Evolutionary conservation across 2,113 vertebrate genomes (phyloP).

Genomic region (Machaerirhynchus nigripectus): DNA sequence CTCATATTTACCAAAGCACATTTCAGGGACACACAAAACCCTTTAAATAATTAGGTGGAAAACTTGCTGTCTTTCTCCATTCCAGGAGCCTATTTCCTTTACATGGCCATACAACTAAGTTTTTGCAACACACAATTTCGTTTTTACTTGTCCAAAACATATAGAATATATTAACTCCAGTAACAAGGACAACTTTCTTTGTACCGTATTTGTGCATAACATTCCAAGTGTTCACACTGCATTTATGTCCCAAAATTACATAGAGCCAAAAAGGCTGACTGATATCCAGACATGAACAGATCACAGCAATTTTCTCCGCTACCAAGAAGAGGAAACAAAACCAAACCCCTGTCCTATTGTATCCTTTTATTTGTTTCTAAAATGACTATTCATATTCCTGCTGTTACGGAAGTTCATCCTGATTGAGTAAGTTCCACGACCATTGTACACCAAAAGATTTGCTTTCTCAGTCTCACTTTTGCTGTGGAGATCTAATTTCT

Average conservation of each 20-base stretch:
- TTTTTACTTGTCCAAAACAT: not conserved
- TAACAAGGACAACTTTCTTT: not conserved
- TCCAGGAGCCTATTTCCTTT: not conserved
- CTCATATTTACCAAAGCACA: not conserved
- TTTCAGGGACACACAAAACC: not conserved
- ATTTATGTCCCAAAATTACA: not conserved
- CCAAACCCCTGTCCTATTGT: no score
- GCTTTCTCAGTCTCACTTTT: not conserved
- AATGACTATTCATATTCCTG: not conserved
- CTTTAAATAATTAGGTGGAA: constrained; percentile 2
- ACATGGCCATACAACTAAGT: not conserved
- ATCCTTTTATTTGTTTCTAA: not conserved
- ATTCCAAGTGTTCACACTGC: not conserved
- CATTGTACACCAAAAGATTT: not conserved
- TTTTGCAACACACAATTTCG: not conserved
- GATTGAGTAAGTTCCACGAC: not conserved
- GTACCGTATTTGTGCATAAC: not conserved
- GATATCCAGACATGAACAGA: not conserved
- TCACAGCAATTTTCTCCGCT: not conserved
- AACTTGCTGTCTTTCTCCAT: not conserved
- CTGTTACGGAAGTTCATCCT: not conserved
- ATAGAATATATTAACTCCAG: not conserved
- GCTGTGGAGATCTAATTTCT: not conserved
- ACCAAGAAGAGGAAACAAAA: not conserved
- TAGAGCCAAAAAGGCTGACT: not conserved